Evolutionary conservation across 2,113 vertebrate species (phyloP).

Genomic region (Nymphicus hollandicus): DNA sequence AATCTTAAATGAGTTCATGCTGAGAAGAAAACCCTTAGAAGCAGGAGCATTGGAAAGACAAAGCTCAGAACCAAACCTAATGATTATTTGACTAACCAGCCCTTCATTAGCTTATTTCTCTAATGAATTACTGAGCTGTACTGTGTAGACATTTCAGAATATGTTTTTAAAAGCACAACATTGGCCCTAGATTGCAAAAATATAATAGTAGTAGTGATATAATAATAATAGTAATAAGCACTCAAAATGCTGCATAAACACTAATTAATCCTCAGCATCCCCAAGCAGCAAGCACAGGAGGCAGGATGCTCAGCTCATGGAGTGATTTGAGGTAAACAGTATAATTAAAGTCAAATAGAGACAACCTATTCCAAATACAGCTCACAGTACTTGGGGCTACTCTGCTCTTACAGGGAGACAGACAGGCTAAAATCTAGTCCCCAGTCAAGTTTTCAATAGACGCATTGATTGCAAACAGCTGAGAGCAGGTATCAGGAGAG

Average conservation of each 20-base stretch:
- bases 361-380: neutral
- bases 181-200: slow-evolving; percentile 36
- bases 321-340: slow-evolving; percentile 13
- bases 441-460: neutral
- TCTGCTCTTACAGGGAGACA: neutral
- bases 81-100: slow-evolving; percentile 22
- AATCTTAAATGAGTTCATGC: slow-evolving; percentile 56
- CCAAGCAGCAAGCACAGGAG: slow-evolving; percentile 37
- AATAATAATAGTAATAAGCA: slow-evolving; percentile 56
- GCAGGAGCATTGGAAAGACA: neutral
- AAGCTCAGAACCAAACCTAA: neutral
- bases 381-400: neutral
- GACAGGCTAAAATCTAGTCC: neutral
- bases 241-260: slow-evolving; percentile 60
- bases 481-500: neutral
- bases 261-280: slow-evolving; percentile 58
- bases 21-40: slow-evolving; percentile 52
- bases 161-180: neutral
- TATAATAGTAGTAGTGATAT: slow-evolving; percentile 1
- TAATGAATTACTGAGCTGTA: slow-evolving; percentile 37
- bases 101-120: slow-evolving; percentile 23
- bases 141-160: neutral
- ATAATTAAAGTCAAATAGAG: slow-evolving; percentile 3
- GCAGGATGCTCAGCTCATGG: slow-evolving; percentile 7
- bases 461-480: neutral